Conservation (phyloP, 2,888 invertebrate species). For the Morpho helenor region DNA sequence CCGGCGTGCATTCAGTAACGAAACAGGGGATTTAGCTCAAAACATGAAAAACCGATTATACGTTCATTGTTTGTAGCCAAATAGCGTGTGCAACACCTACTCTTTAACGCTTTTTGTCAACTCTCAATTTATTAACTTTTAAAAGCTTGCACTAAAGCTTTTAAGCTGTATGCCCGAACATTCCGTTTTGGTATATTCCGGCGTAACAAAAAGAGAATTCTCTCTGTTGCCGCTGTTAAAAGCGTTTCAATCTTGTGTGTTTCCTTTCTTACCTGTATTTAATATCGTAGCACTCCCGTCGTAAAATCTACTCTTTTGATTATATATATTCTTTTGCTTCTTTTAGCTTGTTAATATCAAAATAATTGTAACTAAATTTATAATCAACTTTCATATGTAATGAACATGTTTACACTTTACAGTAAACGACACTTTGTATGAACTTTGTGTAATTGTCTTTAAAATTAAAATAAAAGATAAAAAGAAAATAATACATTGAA, state of each 20-base stretch:
- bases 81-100: slow-evolving; percentile 50
- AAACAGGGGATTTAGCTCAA: slow-evolving; percentile 57
- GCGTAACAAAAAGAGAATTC: slow-evolving; percentile 25
- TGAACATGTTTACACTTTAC: too few species aligned
- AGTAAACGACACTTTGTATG: too few species aligned
- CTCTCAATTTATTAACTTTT: slow-evolving; percentile 61
- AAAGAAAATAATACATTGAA: too few species aligned
- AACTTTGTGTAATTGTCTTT: too few species aligned
- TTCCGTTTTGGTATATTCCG: slow-evolving; percentile 30
- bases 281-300: not conserved
- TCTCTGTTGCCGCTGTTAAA: slow-evolving; percentile 22
- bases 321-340: too few species aligned
- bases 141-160: slow-evolving; percentile 55
- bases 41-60: slow-evolving; percentile 71
- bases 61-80: slow-evolving; percentile 57
- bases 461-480: too few species aligned
- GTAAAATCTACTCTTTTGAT: not conserved
- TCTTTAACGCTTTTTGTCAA: slow-evolving; percentile 52
- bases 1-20: slow-evolving; percentile 36
- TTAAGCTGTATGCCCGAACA: slow-evolving; percentile 34
- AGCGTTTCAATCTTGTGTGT: slow-evolving; percentile 19
- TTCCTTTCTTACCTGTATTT: slow-evolving; percentile 12
- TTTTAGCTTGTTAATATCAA: too few species aligned
- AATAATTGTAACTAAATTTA: too few species aligned
- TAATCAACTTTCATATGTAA: too few species aligned